These are phyloP conservation scores for Bubo scandiacus DNA, from an alignment of 2,113 vertebrate species.

Conservation along the genomic window DNA sequence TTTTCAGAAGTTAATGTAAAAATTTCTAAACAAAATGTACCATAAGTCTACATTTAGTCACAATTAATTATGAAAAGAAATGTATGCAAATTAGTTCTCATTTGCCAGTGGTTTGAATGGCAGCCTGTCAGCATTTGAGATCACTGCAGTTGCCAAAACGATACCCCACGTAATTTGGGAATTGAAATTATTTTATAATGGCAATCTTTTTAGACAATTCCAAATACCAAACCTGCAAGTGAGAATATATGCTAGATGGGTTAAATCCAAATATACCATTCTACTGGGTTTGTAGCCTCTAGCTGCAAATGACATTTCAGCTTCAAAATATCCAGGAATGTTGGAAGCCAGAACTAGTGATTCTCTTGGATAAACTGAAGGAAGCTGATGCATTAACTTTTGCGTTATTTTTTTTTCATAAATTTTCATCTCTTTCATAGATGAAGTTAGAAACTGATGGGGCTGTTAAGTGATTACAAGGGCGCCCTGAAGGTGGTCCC, in stretches of 20 bases:
- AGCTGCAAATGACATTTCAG: neutral
- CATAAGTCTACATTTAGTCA: constrained; percentile 57
- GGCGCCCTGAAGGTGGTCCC: neutral
- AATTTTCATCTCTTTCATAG: neutral
- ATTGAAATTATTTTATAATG: neutral
- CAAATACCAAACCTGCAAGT: neutral
- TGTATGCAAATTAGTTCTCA: constrained; percentile 25
- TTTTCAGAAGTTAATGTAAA: constrained; percentile 50
- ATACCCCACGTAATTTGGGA: neutral
- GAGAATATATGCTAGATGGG: neutral
- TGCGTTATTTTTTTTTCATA: neutral
- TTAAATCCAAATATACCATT: neutral
- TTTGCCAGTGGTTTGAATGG: constrained; percentile 19
- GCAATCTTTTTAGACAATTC: neutral
- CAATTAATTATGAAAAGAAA: constrained; percentile 54
- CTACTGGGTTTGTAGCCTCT: neutral
- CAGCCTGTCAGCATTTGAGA: constrained; percentile 23
- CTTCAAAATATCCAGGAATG: neutral
- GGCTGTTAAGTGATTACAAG: neutral
- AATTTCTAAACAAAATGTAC: constrained; percentile 53
- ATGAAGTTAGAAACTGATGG: neutral
- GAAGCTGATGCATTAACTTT: neutral
- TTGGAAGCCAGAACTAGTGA: neutral
- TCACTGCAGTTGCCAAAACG: neutral
- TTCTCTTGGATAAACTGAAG: neutral